Evolutionary conservation across 2,797 vertebrate genomes (phyloP).

Genomic region (Amphiprion clarkii): DNA sequence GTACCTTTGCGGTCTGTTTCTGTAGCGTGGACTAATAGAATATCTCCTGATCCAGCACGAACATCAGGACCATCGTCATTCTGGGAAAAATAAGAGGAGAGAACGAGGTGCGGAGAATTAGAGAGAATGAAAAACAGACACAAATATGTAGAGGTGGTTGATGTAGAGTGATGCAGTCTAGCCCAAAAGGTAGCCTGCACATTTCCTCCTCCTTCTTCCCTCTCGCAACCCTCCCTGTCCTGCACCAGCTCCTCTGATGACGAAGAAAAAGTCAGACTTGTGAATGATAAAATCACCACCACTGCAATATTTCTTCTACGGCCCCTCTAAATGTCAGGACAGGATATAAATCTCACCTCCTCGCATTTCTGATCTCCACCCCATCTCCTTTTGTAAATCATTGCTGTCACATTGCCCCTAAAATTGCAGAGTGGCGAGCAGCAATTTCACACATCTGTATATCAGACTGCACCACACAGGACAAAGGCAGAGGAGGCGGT

Average conservation of each 20-base stretch:
- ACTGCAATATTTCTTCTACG: constrained; percentile 44
- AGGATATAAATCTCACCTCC: constrained; percentile 8
- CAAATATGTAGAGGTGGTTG: constrained; percentile 15
- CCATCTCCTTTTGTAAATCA: constrained; percentile 33
- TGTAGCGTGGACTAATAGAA: constrained; percentile 95
- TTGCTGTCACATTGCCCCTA: constrained; percentile 44
- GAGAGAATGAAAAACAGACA: constrained; percentile 5
- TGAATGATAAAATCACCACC: constrained; percentile 47
- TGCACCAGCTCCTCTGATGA: constrained; percentile 77
- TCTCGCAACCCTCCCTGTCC: constrained; percentile 50
- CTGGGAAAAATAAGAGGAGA: constrained; percentile 74
- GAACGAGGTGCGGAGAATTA: constrained; percentile 17
- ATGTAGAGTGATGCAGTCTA: constrained; percentile 63
- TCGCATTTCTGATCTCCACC: constrained; percentile 8
- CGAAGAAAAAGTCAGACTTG: constrained; percentile 67
- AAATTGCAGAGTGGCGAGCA: constrained; percentile 62
- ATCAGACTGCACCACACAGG: constrained; percentile 78
- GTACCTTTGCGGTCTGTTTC: constrained; percentile 98
- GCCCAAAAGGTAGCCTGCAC: constrained; percentile 59
- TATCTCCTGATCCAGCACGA: constrained; percentile 96
- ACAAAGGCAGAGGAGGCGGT: constrained; percentile 55
- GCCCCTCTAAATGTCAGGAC: constrained; percentile 28
- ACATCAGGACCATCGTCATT: constrained; percentile 98
- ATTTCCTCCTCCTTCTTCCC: constrained; percentile 40
- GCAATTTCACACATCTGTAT: constrained; percentile 69